Base-by-base conservation (phyloP, 2,113 vertebrate species). In the Asarcornis scutulata region DNA sequence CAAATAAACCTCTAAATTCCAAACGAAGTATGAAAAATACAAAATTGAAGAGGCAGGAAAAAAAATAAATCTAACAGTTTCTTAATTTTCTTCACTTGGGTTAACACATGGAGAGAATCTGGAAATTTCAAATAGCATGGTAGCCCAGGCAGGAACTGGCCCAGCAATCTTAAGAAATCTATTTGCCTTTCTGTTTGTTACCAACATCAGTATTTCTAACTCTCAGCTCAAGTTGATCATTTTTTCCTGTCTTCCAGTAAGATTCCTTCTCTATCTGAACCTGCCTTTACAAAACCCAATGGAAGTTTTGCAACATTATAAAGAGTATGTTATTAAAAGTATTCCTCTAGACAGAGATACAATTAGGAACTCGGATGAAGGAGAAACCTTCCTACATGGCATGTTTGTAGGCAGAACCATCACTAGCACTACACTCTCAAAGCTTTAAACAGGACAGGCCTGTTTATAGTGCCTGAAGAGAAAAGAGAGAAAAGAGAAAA, bases 291-390 rank as follows among this genome's bases (percentile, higher is more conserved):
- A 79, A 83, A 95, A 63, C 86, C 74, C 71, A 58, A 21, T 85
- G 71, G 74, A 86, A 58, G 26, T 34, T 91, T 52, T 75, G 73
- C 46, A 85, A 29, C 55, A 46, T 59, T 34, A 46, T 25, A n/a
- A 76, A 66, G 55, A 81, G 67, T 85, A 91, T 11, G 11, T 38
- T 38, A 95, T 89, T 95, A 88, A 80, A 94, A 66, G 77, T 31
- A 23, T 46, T 95, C 50, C 50, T 52, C 55, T 83, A 83, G 91
- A 85, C n/a, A 85, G 72, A 58, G 25, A 44, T 3, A 40, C 71
- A 78, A 76, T 40, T 44, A 26, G 86, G 87, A 82, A 91, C 25
- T 21, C 58, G 50, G 23, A 17, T 7, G 84, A 79, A 68, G 88
- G 44, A 66, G 83, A 21, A 52, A 5, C 3, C 48, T 77, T 75